These are phyloP conservation scores for Rhopalosiphum nymphaeae DNA, from an alignment of 2,888 invertebrate genomes.

Conservation along the genomic window DNA sequence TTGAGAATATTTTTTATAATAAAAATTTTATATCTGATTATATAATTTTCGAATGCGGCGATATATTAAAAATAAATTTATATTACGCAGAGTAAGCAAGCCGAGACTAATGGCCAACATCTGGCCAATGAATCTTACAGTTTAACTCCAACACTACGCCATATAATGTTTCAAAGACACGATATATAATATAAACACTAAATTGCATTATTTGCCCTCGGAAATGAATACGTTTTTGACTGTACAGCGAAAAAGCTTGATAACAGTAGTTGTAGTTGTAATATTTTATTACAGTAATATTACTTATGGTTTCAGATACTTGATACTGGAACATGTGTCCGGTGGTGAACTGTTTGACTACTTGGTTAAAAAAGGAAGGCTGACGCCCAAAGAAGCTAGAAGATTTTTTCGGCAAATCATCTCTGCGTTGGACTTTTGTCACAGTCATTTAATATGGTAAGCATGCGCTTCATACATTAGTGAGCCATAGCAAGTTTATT, in stretches of 20 bases:
- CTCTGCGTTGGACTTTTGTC: slow-evolving; percentile 98
- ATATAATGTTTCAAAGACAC: background rate
- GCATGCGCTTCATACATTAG: slow-evolving; percentile 68
- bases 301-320: slow-evolving; percentile 77
- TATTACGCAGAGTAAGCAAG: background rate
- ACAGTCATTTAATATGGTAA: slow-evolving; percentile 99
- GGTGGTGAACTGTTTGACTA: slow-evolving; percentile 99
- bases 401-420: slow-evolving; percentile 99
- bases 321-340: slow-evolving; percentile 98
- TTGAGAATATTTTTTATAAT: background rate
- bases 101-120: background rate
- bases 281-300: background rate
- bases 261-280: background rate
- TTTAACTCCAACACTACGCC: background rate
- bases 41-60: background rate
- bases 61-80: background rate
- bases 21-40: background rate
- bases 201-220: background rate
- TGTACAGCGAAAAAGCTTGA: background rate
- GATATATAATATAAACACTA: background rate
- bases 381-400: slow-evolving; percentile 97
- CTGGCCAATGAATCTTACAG: background rate
- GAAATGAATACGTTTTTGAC: background rate
- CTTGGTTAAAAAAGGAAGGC: slow-evolving; percentile 96
- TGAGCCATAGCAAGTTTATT: background rate